Evolutionary conservation across 1,140 invertebrate species (phyloP), one percentile per base, ranked within the genome.

Genomic region (Plectus sambesii): DNA sequence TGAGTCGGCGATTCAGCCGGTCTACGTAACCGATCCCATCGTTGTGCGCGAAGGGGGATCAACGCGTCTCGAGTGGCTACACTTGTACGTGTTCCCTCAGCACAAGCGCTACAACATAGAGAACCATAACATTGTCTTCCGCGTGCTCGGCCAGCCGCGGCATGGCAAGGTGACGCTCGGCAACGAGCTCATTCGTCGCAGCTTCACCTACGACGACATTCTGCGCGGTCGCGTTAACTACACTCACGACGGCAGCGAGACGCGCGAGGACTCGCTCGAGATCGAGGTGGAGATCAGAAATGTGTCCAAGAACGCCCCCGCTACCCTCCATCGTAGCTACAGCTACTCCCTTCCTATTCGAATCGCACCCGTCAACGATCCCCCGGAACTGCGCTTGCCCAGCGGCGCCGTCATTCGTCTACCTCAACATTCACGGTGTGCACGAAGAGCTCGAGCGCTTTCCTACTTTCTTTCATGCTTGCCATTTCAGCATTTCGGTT

Each of bases 311-410:
- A n/a, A n/a, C n/a, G n/a, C n/a, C n/a, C n/a, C n/a, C n/a, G n/a
- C n/a, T n/a, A n/a, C n/a, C n/a, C n/a, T n/a, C n/a, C n/a, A n/a
- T n/a, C n/a, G n/a, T n/a, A n/a, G n/a, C n/a, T n/a, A n/a, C n/a
- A n/a, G n/a, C n/a, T n/a, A n/a, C n/a, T n/a, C n/a, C n/a, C n/a
- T n/a, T n/a, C 22, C 27, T 43, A 15, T 3, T 15, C 20, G 52
- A 40, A 55, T 64, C 12, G 52, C 57, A 20, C 55, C 62, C 22
- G 44, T 49, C 2, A 55, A 64, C 29, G 62, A 64, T 38, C 38
- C 47, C 8, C 63, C 62, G 2, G 54, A 63, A 42, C 29, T 65
- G 3, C 29, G 42, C 2, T 39, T 47, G 20, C 23, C 55, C 17
- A 45, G 39, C 5, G 62, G 62, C 1, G 39, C 42, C 4, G 26